Conservation (phyloP, 2,113 vertebrate genomes). For the Cheirogaleus medius region DNA sequence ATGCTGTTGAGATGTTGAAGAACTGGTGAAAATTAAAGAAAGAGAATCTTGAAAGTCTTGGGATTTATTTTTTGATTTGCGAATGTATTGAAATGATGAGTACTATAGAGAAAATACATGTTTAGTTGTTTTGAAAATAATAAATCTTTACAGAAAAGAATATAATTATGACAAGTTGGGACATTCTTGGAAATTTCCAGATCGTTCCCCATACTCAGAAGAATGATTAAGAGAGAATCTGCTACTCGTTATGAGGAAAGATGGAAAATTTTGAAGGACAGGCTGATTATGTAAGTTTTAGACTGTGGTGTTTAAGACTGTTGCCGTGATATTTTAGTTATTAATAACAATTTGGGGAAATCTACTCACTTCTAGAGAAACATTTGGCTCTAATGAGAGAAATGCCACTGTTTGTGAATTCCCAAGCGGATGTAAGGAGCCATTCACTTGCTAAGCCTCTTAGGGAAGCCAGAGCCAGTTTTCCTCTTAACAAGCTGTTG, state of each 20-base stretch:
- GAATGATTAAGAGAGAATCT: constrained; percentile 68
- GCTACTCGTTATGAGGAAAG: constrained; percentile 62
- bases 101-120: not conserved
- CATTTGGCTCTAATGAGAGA: constrained; percentile 58
- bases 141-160: constrained; percentile 53
- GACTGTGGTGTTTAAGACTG: constrained; percentile 42
- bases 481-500: constrained; percentile 38
- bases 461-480: constrained; percentile 49
- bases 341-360: constrained; percentile 77
- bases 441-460: constrained; percentile 65
- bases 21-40: not conserved
- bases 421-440: constrained; percentile 13
- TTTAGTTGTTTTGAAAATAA: constrained; percentile 27
- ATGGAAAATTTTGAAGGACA: constrained; percentile 75
- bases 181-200: constrained; percentile 75
- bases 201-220: constrained; percentile 61
- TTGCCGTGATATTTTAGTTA: constrained; percentile 69
- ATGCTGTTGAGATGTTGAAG: not conserved
- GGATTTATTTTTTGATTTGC: not conserved
- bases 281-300: constrained; percentile 71
- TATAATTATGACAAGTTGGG: constrained; percentile 29
- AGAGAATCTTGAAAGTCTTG: not conserved
- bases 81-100: not conserved
- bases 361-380: constrained; percentile 58
- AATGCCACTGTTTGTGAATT: constrained; percentile 58